Percentiles rank a stretch among this genome's conserved stretches.
Conservation (phyloP, 2,797 vertebrate genomes). For the Bovichtus variegatus region DNA sequence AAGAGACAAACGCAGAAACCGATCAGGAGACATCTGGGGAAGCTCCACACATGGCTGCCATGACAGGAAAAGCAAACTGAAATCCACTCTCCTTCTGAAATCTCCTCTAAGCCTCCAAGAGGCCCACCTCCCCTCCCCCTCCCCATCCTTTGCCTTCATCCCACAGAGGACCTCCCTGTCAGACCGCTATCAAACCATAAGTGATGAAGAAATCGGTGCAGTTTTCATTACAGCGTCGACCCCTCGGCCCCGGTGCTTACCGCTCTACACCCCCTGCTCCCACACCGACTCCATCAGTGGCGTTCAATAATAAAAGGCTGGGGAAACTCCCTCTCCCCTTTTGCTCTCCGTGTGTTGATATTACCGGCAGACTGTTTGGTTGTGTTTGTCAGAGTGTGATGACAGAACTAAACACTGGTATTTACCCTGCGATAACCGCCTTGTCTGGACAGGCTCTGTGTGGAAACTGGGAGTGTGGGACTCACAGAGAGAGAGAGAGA, state of each 20-base stretch:
- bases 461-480: slow-evolving; percentile 47
- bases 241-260: background rate
- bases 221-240: slow-evolving; percentile 38
- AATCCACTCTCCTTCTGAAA: slow-evolving; percentile 55
- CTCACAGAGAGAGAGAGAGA: slow-evolving; percentile 5
- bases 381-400: slow-evolving; percentile 76
- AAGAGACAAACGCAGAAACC: background rate
- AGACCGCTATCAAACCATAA: slow-evolving; percentile 53
- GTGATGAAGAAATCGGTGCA: slow-evolving; percentile 22
- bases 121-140: slow-evolving; percentile 37
- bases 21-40: slow-evolving; percentile 60
- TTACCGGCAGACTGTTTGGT: slow-evolving; percentile 79
- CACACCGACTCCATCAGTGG: slow-evolving; percentile 29
- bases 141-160: slow-evolving; percentile 38
- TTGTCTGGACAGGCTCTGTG: slow-evolving; percentile 70
- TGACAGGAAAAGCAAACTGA: slow-evolving; percentile 62
- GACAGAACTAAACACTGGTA: slow-evolving; percentile 76
- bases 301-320: slow-evolving; percentile 53
- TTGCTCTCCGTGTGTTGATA: slow-evolving; percentile 69
- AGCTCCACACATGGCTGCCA: slow-evolving; percentile 60
- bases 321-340: slow-evolving; percentile 50
- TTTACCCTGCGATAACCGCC: slow-evolving; percentile 74
- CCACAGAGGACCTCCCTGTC: slow-evolving; percentile 63
- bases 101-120: slow-evolving; percentile 59
- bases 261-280: slow-evolving; percentile 18